phyloP scores from a whole-genome alignment of 2,888 invertebrate genomes.

The Dryobota labecula region DNA sequence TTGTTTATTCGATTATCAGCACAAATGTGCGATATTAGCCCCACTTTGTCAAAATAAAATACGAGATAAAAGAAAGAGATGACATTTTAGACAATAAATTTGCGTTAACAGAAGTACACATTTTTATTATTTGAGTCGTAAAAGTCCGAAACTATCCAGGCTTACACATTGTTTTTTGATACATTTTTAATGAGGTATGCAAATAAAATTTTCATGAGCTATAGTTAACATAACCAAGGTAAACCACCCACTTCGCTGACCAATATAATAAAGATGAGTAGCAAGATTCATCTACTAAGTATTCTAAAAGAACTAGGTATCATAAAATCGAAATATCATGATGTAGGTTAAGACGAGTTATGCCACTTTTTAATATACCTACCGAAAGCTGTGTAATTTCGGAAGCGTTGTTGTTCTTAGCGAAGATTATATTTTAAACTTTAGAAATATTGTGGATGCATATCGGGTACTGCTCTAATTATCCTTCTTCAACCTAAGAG shows the following conservation, averaged over 20 bases:
- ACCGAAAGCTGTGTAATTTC: neutral
- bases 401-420: neutral
- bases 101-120: neutral
- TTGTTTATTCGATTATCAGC: neutral
- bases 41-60: constrained; percentile 45
- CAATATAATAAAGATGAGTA: neutral
- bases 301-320: neutral
- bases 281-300: neutral
- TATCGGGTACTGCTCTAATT: too few species aligned
- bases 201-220: constrained; percentile 41
- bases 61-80: constrained; percentile 24
- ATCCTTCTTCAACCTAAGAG: too few species aligned
- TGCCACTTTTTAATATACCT: too few species aligned
- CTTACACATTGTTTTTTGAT: constrained; percentile 37
- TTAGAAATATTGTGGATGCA: neutral
- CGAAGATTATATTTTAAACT: neutral
- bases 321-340: too few species aligned
- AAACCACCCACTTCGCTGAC: constrained; percentile 19
- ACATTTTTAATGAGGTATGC: constrained; percentile 38
- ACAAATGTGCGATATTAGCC: neutral
- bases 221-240: neutral
- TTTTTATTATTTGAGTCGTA: constrained; percentile 57
- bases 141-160: constrained; percentile 39
- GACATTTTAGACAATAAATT: constrained; percentile 41
- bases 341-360: too few species aligned